These are phyloP conservation scores for Oreocharis arfaki DNA, from an alignment of 2,113 vertebrate genomes.

Conservation along the genomic window DNA sequence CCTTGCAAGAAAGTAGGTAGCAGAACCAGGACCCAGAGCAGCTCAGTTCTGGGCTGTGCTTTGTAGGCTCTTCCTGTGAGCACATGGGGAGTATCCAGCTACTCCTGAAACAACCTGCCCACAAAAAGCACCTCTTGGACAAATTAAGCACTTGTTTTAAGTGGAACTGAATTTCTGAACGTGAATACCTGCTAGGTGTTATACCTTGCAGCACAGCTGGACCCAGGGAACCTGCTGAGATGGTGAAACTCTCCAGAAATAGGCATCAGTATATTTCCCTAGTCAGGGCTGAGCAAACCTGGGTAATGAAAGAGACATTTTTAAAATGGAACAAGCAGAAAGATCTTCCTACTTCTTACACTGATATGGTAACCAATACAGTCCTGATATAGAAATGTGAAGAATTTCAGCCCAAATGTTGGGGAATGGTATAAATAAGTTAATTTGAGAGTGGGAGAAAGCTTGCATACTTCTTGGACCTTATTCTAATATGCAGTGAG, in stretches of 20 bases:
- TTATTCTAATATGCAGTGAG: neutral
- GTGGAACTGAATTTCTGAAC: neutral
- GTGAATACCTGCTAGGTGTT: neutral
- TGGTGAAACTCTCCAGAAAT: neutral
- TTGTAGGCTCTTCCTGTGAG: neutral
- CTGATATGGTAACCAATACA: neutral
- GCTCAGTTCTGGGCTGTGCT: neutral
- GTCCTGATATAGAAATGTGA: neutral
- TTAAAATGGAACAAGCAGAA: neutral
- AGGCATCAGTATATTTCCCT: neutral
- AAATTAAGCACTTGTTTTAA: neutral
- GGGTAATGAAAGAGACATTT: neutral
- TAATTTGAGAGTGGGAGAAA: neutral
- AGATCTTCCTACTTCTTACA: neutral
- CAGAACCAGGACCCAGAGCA: neutral
- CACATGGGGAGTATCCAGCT: neutral
- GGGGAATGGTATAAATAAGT: neutral
- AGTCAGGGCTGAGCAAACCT: neutral
- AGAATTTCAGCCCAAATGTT: neutral
- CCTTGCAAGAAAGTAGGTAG: accelerated
- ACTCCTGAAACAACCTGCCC: neutral
- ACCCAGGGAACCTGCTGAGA: neutral
- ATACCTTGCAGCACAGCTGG: neutral
- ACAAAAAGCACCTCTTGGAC: neutral
- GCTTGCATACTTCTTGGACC: neutral